These are phyloP conservation scores for Sclerurus mexicanus DNA, from an alignment of 2,113 vertebrate species.

Conservation along the genomic window DNA sequence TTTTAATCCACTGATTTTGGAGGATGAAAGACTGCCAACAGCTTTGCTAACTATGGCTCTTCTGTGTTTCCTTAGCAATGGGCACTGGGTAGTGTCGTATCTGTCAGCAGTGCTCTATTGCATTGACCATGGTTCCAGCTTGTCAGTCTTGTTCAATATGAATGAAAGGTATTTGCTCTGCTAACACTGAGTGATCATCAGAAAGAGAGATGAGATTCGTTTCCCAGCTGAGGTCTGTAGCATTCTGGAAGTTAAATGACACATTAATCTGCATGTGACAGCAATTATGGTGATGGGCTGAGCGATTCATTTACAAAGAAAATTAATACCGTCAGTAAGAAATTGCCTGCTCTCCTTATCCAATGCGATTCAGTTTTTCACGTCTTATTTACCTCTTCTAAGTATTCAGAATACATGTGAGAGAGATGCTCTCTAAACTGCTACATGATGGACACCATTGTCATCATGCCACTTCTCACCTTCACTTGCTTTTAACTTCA, in stretches of 20 bases:
- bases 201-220: background rate
- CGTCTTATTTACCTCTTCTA: background rate
- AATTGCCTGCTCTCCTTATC: background rate
- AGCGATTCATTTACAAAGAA: background rate
- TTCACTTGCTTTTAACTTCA: background rate
- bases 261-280: background rate
- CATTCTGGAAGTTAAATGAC: background rate
- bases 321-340: background rate
- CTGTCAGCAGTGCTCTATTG: background rate
- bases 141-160: background rate
- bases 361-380: background rate
- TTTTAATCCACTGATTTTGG: background rate
- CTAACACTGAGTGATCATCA: background rate
- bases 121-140: background rate
- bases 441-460: background rate
- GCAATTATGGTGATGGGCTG: background rate
- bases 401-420: background rate
- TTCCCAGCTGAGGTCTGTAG: background rate
- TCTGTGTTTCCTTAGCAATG: background rate
- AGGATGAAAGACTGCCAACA: background rate
- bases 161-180: background rate
- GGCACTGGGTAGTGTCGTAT: too few relatives aligned
- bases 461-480: background rate
- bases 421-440: background rate
- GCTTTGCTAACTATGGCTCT: background rate